These are phyloP conservation scores for Drosophila ambigua DNA, from an alignment of 1,140 invertebrate genomes.

Conservation along the genomic window DNA sequence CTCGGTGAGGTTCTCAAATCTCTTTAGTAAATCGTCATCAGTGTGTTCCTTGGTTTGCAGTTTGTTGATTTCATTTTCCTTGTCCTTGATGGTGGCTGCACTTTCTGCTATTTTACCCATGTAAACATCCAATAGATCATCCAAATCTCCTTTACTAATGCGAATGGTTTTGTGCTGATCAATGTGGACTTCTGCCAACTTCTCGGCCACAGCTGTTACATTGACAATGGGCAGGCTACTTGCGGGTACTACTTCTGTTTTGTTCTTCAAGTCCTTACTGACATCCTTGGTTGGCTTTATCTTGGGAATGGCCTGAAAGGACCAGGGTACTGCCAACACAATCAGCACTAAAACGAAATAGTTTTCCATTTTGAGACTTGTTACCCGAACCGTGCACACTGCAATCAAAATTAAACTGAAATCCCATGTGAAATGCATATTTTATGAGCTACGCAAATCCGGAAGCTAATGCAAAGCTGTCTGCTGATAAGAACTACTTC, in stretches of 20 bases:
- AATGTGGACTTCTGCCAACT: slow-evolving; percentile 66
- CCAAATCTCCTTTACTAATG: slow-evolving; percentile 62
- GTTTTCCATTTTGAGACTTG: slow-evolving; percentile 9
- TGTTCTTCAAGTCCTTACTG: slow-evolving; percentile 25
- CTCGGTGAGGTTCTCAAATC: slow-evolving; percentile 43
- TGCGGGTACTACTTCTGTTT: slow-evolving; percentile 15
- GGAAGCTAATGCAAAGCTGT: slow-evolving; percentile 22
- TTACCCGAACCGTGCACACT: neutral
- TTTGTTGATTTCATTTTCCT: slow-evolving; percentile 49
- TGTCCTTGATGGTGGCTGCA: slow-evolving; percentile 56
- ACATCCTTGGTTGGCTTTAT: slow-evolving; percentile 18
- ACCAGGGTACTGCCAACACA: slow-evolving; percentile 3
- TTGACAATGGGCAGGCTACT: slow-evolving; percentile 17
- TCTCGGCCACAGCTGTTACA: slow-evolving; percentile 19
- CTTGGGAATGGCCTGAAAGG: slow-evolving; percentile 22
- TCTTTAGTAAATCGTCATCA: slow-evolving; percentile 32
- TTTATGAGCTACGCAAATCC: slow-evolving; percentile 11
- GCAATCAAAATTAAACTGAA: slow-evolving; percentile 36
- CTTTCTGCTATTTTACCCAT: slow-evolving; percentile 63
- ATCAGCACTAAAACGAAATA: slow-evolving; percentile 3
- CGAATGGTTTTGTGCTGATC: slow-evolving; percentile 65
- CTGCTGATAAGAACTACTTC: slow-evolving; percentile 24
- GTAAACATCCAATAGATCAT: slow-evolving; percentile 64
- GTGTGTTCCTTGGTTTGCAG: slow-evolving; percentile 47
- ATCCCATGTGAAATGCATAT: slow-evolving; percentile 33